Percentiles rank a stretch among this genome's conserved stretches.
phyloP scores from a whole-genome alignment of 2,888 invertebrate species.

The Agriopis aurantiaria region DNA sequence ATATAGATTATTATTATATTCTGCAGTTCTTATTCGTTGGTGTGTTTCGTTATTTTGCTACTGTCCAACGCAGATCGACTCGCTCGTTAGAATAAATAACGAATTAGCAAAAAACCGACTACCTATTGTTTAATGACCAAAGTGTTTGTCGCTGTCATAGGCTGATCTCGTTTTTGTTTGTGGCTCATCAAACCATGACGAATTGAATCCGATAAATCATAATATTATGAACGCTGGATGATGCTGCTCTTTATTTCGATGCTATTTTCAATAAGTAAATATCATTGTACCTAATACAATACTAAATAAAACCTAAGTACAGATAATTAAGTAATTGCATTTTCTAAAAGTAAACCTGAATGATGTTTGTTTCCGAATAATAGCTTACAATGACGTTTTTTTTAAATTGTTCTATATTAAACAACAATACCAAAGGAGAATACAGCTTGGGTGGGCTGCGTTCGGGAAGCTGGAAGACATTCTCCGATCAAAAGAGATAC shows the following conservation, averaged over 20 bases:
- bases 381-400: too few species aligned
- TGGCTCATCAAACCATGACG: slow-evolving; percentile 14
- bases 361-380: not conserved
- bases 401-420: too few species aligned
- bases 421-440: too few species aligned
- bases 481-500: too few species aligned
- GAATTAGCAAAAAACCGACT: slow-evolving; percentile 27
- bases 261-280: not conserved
- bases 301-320: not conserved
- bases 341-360: not conserved
- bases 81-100: slow-evolving; percentile 1
- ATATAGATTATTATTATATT: too few species aligned
- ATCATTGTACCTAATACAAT: not conserved
- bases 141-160: slow-evolving; percentile 13
- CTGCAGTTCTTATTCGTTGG: not conserved
- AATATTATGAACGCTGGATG: not conserved
- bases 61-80: slow-evolving; percentile 3
- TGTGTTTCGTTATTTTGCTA: slow-evolving; percentile 1
- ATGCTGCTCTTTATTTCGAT: not conserved
- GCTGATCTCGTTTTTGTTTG: slow-evolving; percentile 7
- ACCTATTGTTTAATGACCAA: slow-evolving; percentile 6
- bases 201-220: slow-evolving; percentile 21
- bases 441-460: too few species aligned
- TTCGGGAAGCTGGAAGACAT: too few species aligned
- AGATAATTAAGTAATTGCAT: too few species aligned